A percentile compares a stretch with the other conserved stretches of the same genome.
phyloP scores from a whole-genome alignment of 1,140 invertebrate species.

The Tetragonula clypearis region DNA sequence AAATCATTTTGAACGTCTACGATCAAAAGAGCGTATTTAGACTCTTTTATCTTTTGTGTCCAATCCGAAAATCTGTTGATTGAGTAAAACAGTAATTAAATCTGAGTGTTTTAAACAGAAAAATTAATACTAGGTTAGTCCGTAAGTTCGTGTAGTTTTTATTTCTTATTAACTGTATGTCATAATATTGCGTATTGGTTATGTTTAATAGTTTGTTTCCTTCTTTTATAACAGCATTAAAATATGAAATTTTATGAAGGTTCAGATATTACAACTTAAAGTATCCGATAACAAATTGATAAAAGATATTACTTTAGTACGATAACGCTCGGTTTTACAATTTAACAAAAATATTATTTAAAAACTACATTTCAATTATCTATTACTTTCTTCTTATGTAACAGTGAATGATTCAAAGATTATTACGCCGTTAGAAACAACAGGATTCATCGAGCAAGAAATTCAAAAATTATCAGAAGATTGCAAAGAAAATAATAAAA shows the following conservation, averaged over 20 bases:
- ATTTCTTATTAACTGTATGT: neutral
- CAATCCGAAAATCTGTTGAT: conserved; percentile 70
- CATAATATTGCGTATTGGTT: neutral
- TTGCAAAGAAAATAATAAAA: neutral
- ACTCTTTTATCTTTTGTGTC: conserved; percentile 74
- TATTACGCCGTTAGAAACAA: neutral
- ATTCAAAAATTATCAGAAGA: neutral
- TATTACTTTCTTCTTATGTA: too few relatives aligned
- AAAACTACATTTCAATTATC: too few relatives aligned
- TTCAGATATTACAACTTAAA: neutral
- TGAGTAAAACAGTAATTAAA: neutral
- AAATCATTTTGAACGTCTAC: conserved; percentile 95
- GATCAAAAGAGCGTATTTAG: conserved; percentile 86
- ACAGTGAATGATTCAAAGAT: neutral
- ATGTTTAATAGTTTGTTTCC: neutral
- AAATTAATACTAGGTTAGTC: neutral
- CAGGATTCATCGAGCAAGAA: neutral
- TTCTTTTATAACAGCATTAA: neutral
- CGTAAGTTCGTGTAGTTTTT: neutral
- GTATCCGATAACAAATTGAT: too few relatives aligned
- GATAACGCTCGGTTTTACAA: too few relatives aligned
- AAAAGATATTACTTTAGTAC: too few relatives aligned
- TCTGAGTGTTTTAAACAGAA: neutral
- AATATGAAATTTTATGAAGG: neutral
- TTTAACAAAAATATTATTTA: too few relatives aligned